phyloP scores from a whole-genome alignment of 1,140 invertebrate species.

The Phortica variegata region DNA sequence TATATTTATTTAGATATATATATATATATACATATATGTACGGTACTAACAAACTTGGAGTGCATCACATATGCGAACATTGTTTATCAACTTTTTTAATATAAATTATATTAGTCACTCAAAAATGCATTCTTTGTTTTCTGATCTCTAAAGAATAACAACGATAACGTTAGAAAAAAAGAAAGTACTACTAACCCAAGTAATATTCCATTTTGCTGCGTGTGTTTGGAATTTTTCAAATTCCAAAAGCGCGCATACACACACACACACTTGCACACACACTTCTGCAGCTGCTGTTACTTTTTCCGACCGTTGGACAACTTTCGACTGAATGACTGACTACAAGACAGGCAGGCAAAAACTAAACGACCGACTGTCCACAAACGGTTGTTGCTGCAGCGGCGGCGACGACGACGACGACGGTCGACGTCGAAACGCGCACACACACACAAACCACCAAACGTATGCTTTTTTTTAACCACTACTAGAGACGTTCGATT shows the following conservation, averaged over 20 bases:
- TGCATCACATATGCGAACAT: slow-evolving; percentile 13
- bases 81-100: slow-evolving; percentile 20
- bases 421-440: slow-evolving; percentile 9
- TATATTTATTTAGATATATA: slow-evolving; percentile 8
- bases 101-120: no score
- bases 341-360: background rate
- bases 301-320: no score
- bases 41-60: no score
- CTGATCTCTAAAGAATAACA: background rate
- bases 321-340: background rate
- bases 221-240: slow-evolving; percentile 47
- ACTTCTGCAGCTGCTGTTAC: background rate
- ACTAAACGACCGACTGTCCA: slow-evolving; percentile 1
- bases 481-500: slow-evolving; percentile 26
- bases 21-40: slow-evolving; percentile 4
- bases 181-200: slow-evolving; percentile 45
- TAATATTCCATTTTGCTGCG: slow-evolving; percentile 53
- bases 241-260: slow-evolving; percentile 25
- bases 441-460: slow-evolving; percentile 11
- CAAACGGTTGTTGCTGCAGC: slow-evolving; percentile 11
- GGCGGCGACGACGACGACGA: no score
- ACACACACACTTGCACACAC: slow-evolving; percentile 10
- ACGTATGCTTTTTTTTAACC: slow-evolving; percentile 7
- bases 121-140: no score
- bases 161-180: slow-evolving; percentile 7